Conservation (phyloP, 2,888 invertebrate species). For the Phyllotreta cruciferae region DNA sequence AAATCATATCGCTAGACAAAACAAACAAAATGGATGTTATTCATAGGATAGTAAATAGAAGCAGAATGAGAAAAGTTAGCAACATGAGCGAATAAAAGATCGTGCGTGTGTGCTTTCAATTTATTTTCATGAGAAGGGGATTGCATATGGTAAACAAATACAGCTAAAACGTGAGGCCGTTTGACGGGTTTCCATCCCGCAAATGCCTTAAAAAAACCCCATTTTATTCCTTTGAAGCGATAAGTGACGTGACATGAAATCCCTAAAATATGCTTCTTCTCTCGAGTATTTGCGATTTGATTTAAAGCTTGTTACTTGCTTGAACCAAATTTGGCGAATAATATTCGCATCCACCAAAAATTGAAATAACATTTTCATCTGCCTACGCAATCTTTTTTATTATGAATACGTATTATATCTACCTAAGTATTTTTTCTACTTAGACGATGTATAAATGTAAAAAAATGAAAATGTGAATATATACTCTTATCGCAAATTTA, state of each 20-base stretch:
- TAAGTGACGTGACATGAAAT: constrained; percentile 25
- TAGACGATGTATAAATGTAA: too few species aligned
- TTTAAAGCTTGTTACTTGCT: too few species aligned
- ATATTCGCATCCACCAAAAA: too few species aligned
- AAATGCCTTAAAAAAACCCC: constrained; percentile 8
- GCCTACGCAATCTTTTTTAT: too few species aligned
- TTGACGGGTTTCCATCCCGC: constrained; percentile 16
- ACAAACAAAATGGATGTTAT: constrained; percentile 18
- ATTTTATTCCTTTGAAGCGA: constrained; percentile 15
- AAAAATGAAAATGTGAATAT: too few species aligned
- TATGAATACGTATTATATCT: too few species aligned
- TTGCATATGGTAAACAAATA: constrained; percentile 28
- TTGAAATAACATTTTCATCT: too few species aligned
- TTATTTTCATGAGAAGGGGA: constrained; percentile 34
- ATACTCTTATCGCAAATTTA: too few species aligned
- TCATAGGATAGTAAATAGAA: constrained; percentile 21
- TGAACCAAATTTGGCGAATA: too few species aligned
- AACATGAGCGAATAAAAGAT: constrained; percentile 27
- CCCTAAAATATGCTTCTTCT: constrained; percentile 10
- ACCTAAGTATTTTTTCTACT: too few species aligned
- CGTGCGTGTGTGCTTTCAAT: constrained; percentile 30
- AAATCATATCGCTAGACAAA: constrained; percentile 13
- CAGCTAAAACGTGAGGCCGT: constrained; percentile 24
- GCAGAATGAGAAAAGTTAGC: constrained; percentile 24
- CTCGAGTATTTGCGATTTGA: constrained; percentile 1